Evolutionary conservation across 2,797 vertebrate species (phyloP).

Genomic region (Orientallactaga sibirica): DNA sequence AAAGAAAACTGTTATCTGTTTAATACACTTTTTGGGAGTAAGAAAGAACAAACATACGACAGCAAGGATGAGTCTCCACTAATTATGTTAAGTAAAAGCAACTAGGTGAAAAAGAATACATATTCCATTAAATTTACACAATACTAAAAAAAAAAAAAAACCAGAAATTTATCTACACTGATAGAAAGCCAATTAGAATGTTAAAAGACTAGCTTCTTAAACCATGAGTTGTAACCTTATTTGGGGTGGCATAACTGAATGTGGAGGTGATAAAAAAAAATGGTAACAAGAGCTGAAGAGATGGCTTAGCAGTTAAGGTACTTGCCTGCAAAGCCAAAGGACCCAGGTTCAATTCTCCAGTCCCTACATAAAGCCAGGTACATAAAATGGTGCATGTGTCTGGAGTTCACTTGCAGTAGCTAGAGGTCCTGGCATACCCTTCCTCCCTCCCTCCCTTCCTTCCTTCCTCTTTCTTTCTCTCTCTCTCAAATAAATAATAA

Average conservation of each 20-base stretch:
- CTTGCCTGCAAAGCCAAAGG: no score
- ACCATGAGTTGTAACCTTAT: no score
- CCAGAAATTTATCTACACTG: neutral
- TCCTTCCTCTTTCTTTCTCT: no score
- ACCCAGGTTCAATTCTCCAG: no score
- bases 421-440: no score
- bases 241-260: neutral
- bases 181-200: neutral
- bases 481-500: no score
- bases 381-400: no score
- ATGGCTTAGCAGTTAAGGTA: no score
- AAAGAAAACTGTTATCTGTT: neutral
- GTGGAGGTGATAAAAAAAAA: neutral
- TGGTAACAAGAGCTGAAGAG: neutral
- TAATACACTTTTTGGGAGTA: neutral
- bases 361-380: no score
- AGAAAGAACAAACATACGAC: conserved; percentile 35
- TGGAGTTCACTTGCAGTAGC: no score
- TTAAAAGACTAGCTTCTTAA: no score
- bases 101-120: conserved; percentile 9
- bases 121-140: neutral
- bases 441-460: no score
- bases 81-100: conserved; percentile 30
- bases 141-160: conserved; percentile 18
- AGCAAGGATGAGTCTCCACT: neutral